Evolutionary conservation across 2,888 invertebrate species (phyloP).

Genomic region (Drosophila macrospina): DNA sequence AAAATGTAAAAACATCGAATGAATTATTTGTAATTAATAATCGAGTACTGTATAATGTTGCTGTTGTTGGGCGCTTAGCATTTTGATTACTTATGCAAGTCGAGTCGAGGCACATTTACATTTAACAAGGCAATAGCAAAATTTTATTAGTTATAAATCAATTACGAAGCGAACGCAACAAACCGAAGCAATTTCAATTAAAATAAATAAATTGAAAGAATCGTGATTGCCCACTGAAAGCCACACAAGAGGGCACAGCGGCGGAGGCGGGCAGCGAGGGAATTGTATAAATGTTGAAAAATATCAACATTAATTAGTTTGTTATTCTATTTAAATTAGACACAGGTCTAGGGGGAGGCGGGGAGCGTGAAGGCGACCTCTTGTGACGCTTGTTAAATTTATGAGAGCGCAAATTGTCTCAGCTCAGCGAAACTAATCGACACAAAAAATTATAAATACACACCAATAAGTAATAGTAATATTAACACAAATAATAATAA

Average conservation of each 20-base stretch:
- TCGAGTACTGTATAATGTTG: conserved; percentile 36
- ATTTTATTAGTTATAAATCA: conserved; percentile 80
- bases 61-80: conserved; percentile 46
- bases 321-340: conserved; percentile 74
- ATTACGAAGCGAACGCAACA: conserved; percentile 60
- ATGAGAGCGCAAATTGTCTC: conserved; percentile 55
- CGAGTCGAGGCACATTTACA: conserved; percentile 63
- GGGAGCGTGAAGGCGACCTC: conserved; percentile 10
- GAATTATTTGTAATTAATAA: conserved; percentile 62
- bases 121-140: conserved; percentile 62
- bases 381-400: conserved; percentile 48
- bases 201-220: conserved; percentile 62
- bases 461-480: conserved; percentile 22
- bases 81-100: conserved; percentile 70
- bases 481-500: background rate
- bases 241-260: background rate
- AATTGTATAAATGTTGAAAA: conserved; percentile 45
- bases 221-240: conserved; percentile 56
- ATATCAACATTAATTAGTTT: conserved; percentile 76
- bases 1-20: conserved; percentile 34
- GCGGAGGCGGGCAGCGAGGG: background rate
- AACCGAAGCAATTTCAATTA: conserved; percentile 69
- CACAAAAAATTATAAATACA: conserved; percentile 41
- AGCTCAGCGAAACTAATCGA: conserved; percentile 45
- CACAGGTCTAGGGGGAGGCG: conserved; percentile 11